A percentile compares a stretch with the other conserved stretches of the same genome.
phyloP scores from a whole-genome alignment of 1,140 invertebrate species.

The Cherax quadricarinatus region DNA sequence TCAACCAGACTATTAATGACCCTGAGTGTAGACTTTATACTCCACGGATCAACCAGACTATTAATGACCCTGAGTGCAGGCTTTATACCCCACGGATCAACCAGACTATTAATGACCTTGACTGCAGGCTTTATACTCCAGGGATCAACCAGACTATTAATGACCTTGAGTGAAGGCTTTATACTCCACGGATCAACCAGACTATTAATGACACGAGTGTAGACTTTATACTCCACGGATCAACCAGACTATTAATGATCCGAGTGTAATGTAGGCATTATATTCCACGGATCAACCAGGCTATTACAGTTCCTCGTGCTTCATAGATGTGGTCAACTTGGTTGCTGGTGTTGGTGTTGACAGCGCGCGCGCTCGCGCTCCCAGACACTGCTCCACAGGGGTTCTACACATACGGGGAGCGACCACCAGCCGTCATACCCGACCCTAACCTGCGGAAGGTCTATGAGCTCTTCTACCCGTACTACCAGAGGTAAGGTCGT shows the following conservation, averaged over 20 bases:
- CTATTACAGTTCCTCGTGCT: background rate
- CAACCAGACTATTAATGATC: background rate
- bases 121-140: background rate
- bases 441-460: constrained; percentile 27
- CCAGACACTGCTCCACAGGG: background rate
- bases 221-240: background rate
- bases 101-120: background rate
- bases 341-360: background rate
- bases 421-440: background rate
- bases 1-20: too few relatives aligned
- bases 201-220: too few relatives aligned
- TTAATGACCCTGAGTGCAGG: too few relatives aligned
- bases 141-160: background rate
- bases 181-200: too few relatives aligned
- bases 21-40: too few relatives aligned
- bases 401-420: too few relatives aligned
- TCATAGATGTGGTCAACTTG: background rate
- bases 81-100: background rate
- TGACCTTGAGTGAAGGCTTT: background rate
- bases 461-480: constrained; percentile 52
- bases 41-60: too few relatives aligned
- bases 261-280: background rate
- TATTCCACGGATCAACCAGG: background rate
- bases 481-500: constrained; percentile 52
- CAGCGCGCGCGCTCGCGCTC: background rate